Base-by-base conservation (phyloP, 2,888 invertebrate genomes). In the Conus canariensis region DNA sequence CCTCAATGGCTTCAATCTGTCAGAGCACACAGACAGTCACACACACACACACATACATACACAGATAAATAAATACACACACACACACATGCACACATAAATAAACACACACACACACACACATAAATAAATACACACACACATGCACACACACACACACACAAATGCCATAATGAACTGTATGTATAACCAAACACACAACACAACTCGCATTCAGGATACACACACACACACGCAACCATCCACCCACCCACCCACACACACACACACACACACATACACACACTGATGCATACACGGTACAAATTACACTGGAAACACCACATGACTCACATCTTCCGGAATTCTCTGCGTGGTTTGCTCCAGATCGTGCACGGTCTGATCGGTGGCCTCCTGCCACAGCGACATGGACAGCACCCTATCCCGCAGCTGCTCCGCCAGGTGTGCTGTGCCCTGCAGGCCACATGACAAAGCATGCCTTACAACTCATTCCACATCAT, bases 381-480 rank as follows among this genome's bases (percentile, higher is more conserved):
- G 93, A 45, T 94, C 94, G 4, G 95, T 95, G 8, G 94, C 92
- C 87, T 95, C 95, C 90, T 95, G 95, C 95, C 95, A 95, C 74
- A 94, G 91, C 0, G 94, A 92, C 25, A 95, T 95, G n/a, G 94
- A 93, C 70, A 94, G 94, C 25, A 95, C 92, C 82, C 94, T 94
- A 59, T 95, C 95, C 25, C 94, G 91, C 70, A 95, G 89, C 88
- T 95, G 94, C 90, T 95, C 93, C 9, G 94, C 92, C 90, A 95
- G 90, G 10, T 92, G 90, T 19, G 93, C 93, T n/a, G 94, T 92
- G 6, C 94, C 94, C 95, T 95, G 92, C 14, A 74, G 19, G 9
- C 56, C 19, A 58, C 56, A 83, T 22, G 12, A 58, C 56, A 83
- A 58, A 83, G 56, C 14, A 64, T 64, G 64, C 9, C 45, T 45